Percentiles rank a stretch among this genome's conserved stretches.
Conservation (phyloP, 2,113 vertebrate genomes). For the Calonectris borealis region DNA sequence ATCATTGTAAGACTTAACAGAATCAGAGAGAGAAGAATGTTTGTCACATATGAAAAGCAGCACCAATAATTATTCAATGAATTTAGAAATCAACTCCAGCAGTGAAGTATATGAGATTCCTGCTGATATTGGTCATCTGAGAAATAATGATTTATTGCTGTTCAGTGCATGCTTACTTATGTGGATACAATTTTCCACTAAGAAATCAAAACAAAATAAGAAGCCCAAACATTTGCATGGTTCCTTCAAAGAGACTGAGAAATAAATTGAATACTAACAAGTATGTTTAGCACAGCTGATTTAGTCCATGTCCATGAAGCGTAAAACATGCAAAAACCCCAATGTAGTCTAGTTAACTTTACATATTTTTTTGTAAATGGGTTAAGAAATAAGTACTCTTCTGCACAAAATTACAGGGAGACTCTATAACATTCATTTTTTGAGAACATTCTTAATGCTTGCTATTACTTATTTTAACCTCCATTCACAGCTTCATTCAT, state of each 20-base stretch:
- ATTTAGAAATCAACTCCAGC: constrained; percentile 76
- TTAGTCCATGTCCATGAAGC: constrained; percentile 33
- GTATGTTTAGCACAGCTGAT: constrained; percentile 56
- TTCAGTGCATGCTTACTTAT: constrained; percentile 69
- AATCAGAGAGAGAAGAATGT: constrained; percentile 57
- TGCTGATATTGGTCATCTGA: constrained; percentile 78
- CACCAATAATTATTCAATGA: constrained; percentile 81
- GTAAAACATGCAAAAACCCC: constrained; percentile 4
- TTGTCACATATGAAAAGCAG: constrained; percentile 69
- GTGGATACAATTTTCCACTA: constrained; percentile 68
- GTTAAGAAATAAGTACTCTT: not conserved
- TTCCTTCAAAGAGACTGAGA: constrained; percentile 55
- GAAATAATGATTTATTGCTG: constrained; percentile 80
- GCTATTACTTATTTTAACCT: not conserved
- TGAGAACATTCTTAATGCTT: not conserved
- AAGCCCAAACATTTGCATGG: constrained; percentile 47
- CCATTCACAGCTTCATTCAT: not conserved
- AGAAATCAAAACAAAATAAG: constrained; percentile 73
- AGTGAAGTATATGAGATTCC: constrained; percentile 75
- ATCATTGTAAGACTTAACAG: constrained; percentile 40
- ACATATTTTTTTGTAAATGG: not conserved
- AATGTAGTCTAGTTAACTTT: not conserved
- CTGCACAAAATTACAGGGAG: constrained; percentile 11
- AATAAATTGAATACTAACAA: constrained; percentile 69
- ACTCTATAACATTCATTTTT: not conserved